Base-by-base conservation (phyloP, 1,140 invertebrate genomes). In the Anoplolepis gracilipes region DNA sequence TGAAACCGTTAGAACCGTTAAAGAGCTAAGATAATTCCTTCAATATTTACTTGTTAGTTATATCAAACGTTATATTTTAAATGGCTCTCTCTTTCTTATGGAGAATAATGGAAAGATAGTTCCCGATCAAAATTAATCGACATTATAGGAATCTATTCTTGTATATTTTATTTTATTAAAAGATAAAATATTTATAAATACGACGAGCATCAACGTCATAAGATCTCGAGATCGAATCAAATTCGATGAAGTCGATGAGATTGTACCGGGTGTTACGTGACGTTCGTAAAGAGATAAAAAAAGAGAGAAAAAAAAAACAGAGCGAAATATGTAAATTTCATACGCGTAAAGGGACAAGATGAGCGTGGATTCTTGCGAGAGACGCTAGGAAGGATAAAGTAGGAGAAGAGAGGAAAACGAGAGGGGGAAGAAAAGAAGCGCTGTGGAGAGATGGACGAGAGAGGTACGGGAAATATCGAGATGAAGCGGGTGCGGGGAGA, bases 301-400 rank as follows among this genome's bases (percentile, higher is more conserved):
- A 42, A 36, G 11, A 33, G n/a, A 28, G 11, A 33, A 25, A 28
- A 53, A 53, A 62, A 55, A 77, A 25, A 53, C n/a, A 78, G 25
- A 70, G 62, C 69, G 77, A 72, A 65, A 59, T 62, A 85, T 86
- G 86, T 76, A 69, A 62, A 77, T 69, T 86, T 85, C 28, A 49
- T 82, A 22, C 25, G 67, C 67, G 57, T 70, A 22, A 75, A 87
- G 85, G 57, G 64, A 81, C 36, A 55, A 70, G 78, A 64, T 67
- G 33, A 73, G 53, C 28, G 62, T 16, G 64, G 53, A 61, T 61
- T 28, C 65, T 70, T 25, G 64, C 77, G 62, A 79, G 33, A 55
- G 46, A 69, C n/a, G 64, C 36, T 55, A 84, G 39, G 30, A 36
- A 64, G 73, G 73, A 84, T 10, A 49, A 22, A 57, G 82, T 57